Percentiles rank a stretch among this genome's conserved stretches.
Conservation (phyloP, 1,140 invertebrate genomes). For the Atta texana region DNA sequence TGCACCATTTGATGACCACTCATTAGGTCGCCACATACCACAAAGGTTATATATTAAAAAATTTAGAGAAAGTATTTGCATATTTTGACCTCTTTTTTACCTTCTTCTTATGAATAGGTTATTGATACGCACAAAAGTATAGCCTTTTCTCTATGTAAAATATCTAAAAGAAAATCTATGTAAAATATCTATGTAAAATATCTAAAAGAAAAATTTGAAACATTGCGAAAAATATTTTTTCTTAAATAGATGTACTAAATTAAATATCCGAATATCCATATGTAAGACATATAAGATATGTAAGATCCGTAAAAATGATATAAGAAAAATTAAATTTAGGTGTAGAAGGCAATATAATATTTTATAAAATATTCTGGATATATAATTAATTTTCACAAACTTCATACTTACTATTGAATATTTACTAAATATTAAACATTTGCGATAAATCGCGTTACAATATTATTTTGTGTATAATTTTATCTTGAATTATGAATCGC, state of each 20-base stretch:
- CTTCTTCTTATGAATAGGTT: not conserved
- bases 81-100: not conserved
- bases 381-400: not conserved
- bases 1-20: conserved; percentile 29
- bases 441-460: too few species aligned
- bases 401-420: too few species aligned
- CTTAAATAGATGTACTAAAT: not conserved
- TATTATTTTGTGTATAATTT: not conserved
- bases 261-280: not conserved
- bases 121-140: not conserved
- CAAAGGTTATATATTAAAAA: conserved; percentile 18
- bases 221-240: not conserved
- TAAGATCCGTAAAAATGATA: not conserved
- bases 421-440: too few species aligned
- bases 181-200: not conserved
- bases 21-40: conserved; percentile 51
- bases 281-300: too few species aligned
- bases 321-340: not conserved
- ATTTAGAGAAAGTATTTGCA: conserved; percentile 32
- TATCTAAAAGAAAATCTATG: not conserved
- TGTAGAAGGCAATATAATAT: not conserved
- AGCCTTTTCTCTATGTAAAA: not conserved
- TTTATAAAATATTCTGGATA: not conserved
- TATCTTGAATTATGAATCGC: not conserved
- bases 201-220: not conserved